Evolutionary conservation across 2,888 invertebrate genomes (phyloP).

Genomic region (Schrankia costaestrigalis): DNA sequence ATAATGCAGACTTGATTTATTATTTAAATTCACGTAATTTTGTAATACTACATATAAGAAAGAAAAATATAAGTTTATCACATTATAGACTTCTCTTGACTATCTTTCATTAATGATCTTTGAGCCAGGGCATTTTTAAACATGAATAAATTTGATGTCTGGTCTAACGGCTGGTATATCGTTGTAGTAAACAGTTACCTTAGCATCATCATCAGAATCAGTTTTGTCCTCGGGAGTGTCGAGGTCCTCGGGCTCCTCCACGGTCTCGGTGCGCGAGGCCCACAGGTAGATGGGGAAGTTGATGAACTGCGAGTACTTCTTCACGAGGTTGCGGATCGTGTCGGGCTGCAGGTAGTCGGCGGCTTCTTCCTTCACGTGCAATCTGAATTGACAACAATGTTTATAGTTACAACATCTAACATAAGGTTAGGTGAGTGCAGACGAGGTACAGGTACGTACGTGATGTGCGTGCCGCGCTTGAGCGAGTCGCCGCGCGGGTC

Average conservation of each 20-base stretch:
- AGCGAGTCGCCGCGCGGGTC: conserved; percentile 97
- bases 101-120: no score
- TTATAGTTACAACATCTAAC: not conserved
- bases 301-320: conserved; percentile 99
- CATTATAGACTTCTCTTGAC: no score
- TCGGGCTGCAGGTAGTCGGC: conserved; percentile 96
- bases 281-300: conserved; percentile 99
- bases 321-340: conserved; percentile 93
- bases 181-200: conserved; percentile 55
- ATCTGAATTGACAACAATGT: conserved; percentile 61
- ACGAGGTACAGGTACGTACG: conserved; percentile 59
- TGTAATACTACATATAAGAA: no score
- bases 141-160: no score
- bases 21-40: no score
- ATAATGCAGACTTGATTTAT: no score
- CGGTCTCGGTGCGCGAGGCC: conserved; percentile 80
- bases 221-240: conserved; percentile 21
- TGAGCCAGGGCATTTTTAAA: no score
- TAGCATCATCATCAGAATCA: conserved; percentile 70
- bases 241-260: conserved; percentile 25
- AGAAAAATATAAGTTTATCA: no score
- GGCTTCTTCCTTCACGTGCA: conserved; percentile 98
- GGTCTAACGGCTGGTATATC: no score
- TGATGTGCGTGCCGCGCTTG: conserved; percentile 93
- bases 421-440: not conserved